phyloP scores from a whole-genome alignment of 2,888 invertebrate genomes.

The Mythimna loreyi region DNA sequence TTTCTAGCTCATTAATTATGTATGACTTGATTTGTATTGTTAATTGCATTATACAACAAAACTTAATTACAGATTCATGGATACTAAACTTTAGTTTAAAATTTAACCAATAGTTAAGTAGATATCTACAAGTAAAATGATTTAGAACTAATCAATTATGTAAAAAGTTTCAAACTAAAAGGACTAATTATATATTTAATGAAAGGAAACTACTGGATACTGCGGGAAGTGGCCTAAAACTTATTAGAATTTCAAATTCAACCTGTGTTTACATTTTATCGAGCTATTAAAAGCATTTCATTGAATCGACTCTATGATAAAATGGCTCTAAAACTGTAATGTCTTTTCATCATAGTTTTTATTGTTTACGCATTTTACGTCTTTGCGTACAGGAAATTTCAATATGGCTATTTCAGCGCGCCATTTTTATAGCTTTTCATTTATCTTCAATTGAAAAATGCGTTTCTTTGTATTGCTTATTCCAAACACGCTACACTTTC shows the following conservation, averaged over 20 bases:
- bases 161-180: not conserved
- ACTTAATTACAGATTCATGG: too few relatives aligned
- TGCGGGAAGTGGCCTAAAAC: constrained; percentile 20
- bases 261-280: constrained; percentile 43
- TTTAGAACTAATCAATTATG: not conserved
- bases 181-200: not conserved
- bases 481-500: constrained; percentile 12
- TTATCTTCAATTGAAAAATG: constrained; percentile 15
- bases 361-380: constrained; percentile 42
- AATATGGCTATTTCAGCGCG: constrained; percentile 20
- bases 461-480: constrained; percentile 7
- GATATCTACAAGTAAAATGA: not conserved
- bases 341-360: constrained; percentile 29
- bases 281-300: constrained; percentile 56
- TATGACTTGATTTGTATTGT: too few relatives aligned
- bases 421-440: constrained; percentile 17
- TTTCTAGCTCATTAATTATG: too few relatives aligned
- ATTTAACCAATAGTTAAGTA: too few relatives aligned
- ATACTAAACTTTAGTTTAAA: too few relatives aligned
- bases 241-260: constrained; percentile 49
- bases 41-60: too few relatives aligned
- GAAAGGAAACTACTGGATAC: constrained; percentile 2
- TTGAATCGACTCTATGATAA: constrained; percentile 41
- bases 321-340: constrained; percentile 38
- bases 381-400: constrained; percentile 28